Conservation (phyloP, 2,113 vertebrate species). For the Nothocercus nigrocapillus region DNA sequence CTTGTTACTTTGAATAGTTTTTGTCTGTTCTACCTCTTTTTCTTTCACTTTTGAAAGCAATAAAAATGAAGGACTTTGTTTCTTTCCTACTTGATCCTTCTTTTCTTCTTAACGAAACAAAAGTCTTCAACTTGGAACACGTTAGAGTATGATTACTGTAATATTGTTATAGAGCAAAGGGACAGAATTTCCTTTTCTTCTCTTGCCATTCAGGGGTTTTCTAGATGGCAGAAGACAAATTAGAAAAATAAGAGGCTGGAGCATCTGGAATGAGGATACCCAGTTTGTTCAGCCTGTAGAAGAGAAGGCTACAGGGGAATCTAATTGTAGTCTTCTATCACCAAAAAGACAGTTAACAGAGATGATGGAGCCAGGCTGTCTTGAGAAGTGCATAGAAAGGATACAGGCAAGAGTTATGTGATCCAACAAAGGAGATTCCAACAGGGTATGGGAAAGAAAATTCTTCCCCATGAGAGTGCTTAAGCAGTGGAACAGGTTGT, state of each 20-base stretch:
- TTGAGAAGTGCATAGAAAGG: background rate
- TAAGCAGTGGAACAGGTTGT: background rate
- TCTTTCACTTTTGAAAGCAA: background rate
- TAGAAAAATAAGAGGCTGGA: fast-evolving
- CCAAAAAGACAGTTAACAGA: background rate
- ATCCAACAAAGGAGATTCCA: background rate
- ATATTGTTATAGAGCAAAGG: background rate
- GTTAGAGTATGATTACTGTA: background rate
- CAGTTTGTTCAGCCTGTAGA: background rate
- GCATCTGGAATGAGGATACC: background rate
- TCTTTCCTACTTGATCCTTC: background rate
- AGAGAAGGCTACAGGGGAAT: background rate
- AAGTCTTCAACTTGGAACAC: background rate
- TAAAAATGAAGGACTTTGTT: background rate
- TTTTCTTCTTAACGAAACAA: background rate
- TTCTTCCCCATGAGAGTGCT: background rate
- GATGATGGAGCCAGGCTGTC: background rate
- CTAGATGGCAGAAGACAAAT: background rate
- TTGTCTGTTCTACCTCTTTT: background rate
- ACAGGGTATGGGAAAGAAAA: background rate
- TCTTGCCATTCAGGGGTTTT: background rate
- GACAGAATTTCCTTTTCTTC: background rate
- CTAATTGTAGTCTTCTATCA: background rate
- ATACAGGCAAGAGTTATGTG: background rate
- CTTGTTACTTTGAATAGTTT: background rate